These are phyloP conservation scores for Candidula unifasciata DNA, from an alignment of 2,888 invertebrate genomes.

Conservation along the genomic window DNA sequence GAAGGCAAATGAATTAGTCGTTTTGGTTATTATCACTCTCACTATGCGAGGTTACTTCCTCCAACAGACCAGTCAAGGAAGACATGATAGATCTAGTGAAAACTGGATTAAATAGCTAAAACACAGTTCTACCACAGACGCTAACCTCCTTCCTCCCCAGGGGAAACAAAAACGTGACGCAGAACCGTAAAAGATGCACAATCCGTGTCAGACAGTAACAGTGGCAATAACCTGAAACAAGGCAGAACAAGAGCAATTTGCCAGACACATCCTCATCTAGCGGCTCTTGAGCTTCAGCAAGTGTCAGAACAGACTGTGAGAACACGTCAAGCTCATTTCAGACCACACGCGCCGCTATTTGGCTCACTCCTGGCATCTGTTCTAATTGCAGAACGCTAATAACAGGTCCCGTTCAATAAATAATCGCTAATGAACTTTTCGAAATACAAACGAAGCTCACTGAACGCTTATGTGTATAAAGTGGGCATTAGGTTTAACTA, in stretches of 20 bases:
- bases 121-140: background rate
- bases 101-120: background rate
- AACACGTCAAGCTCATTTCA: slow-evolving; percentile 11
- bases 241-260: background rate
- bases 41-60: too few species aligned
- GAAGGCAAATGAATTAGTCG: too few species aligned
- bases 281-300: slow-evolving; percentile 2
- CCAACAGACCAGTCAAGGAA: too few species aligned
- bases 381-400: background rate
- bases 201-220: background rate
- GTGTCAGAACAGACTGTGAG: slow-evolving; percentile 15
- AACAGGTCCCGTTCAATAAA: slow-evolving; percentile 20
- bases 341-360: slow-evolving; percentile 18
- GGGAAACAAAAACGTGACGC: background rate
- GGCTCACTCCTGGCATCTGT: slow-evolving; percentile 1
- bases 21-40: too few species aligned
- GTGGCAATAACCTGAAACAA: background rate
- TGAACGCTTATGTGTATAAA: background rate
- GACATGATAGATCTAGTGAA: too few species aligned
- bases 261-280: background rate
- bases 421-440: slow-evolving; percentile 3
- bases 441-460: background rate
- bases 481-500: background rate
- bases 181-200: background rate
- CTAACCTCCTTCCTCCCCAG: too few species aligned